Base-by-base conservation (phyloP, 1,140 invertebrate genomes). In the Eupeodes corollae region DNA sequence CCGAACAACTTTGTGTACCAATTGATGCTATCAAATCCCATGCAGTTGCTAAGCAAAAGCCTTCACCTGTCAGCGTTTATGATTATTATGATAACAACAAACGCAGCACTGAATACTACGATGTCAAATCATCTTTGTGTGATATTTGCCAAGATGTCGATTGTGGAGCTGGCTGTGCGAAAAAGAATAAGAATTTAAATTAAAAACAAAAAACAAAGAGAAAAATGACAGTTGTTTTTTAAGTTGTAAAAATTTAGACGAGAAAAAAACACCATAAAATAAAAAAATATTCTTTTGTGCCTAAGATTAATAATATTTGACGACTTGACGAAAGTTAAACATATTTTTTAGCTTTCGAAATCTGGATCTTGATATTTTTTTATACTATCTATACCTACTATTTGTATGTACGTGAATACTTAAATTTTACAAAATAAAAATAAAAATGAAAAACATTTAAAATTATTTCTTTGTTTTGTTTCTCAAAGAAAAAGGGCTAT, bases 31-130 rank as follows among this genome's bases (percentile, higher is more conserved):
- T 83, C 55, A 78, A 88, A 57, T 84, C 84, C 1, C 83, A 86
- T 59, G 83, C 83, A 66, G 88, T 94, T 10, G 87, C 86, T 3
- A 80, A 86, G 56, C 86, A 91, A 59, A 86, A 85, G 62, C 84
- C 87, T 12, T 86, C 88, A 9, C 77, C 86, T 35, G 83, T 95
- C n/a, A 76, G 77, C n/a, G 75, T 94, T 30, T 95, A 91, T 59
- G 90, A 96, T 61, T 96, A 96, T 64, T 96, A 95, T 58, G 86
- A 92, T 62, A 86, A 76, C 78, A 77, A 57, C 30, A 76, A 80
- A 53, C 72, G 75, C 63, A 83, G 83, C 16, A 72, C 83, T 48
- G 77, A 79, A 52, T 89, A 88, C 68, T 89, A 89, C 59, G 73
- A 81, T 58, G 75, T 83, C 21, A 71, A 73, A 47, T 75, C 81